Base-by-base conservation (phyloP, 53 echinoderm and acorn worm genomes). In the Apostichopus leukothele region DNA sequence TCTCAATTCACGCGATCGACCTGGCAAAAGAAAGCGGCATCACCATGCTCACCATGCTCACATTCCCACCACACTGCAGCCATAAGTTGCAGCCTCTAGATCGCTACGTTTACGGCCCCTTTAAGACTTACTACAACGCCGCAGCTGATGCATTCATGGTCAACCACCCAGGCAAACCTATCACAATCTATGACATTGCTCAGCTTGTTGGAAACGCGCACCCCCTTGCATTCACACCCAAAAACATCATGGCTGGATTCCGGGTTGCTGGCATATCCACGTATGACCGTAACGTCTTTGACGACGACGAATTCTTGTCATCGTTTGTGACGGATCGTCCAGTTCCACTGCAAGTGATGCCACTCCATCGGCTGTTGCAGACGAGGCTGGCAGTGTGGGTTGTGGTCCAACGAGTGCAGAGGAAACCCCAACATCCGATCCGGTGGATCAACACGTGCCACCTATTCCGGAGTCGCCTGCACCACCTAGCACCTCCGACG, bases 51-150 rank as follows among this genome's bases (percentile, higher is more conserved):
- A 80, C 91, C 7, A 13, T 91, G 81, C 77, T 93, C n/a, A 80
- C 91, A 53, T 60, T 93, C 25, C 93, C 89, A 0, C 93, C 91
- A 6, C 93, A 93, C 68, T 78, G 79, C 50, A 91, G 91, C 19
- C 93, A 93, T 78, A 85, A 79, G 18, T 86, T 93, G 6, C 89
- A 93, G 18, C 93, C 93, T 5, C 73, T 91, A 8, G 91, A 91
- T 73, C 67, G 84, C 21, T 67, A 81, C 9, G 20, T 88, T 50
- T 84, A 88, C 67, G 83, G 80, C 4, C 89, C 89, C 1, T 77
- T 77, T 4, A 88, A 88, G 78, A 76, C 61, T 13, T 89, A 80
- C 23, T 67, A 81, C 80, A 89, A 89, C 51, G 67, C 71, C 5
- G 81, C 73, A 27, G 79, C 80, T 27, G 63, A 89, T 67, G 71